Evolutionary conservation across 2,113 vertebrate genomes (phyloP), one percentile per base, ranked within the genome.

Genomic region (Antennarius striatus): DNA sequence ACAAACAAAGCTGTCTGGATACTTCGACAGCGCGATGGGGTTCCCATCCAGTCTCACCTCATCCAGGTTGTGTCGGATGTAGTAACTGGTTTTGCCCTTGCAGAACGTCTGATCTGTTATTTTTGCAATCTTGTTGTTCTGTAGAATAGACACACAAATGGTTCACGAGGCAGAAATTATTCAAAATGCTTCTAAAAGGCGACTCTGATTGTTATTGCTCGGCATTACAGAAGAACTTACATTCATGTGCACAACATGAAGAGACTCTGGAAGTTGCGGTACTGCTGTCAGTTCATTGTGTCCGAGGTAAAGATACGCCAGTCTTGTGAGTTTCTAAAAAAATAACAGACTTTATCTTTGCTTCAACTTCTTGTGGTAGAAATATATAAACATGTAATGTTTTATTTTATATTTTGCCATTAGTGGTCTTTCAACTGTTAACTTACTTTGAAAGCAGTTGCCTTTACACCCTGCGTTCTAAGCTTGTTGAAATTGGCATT

Each of bases 31-130:
- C 53, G 88, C 50, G 3, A 98, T 49, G 0, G 96, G 96, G 5
- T 98, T 98, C 56, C 94, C 95, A 45, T 98, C 96, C 90, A 98
- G 90, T 66, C 95, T 87, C 51, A 96, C 94, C 83, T 97, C 91
- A 10, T 94, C 89, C 92, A 97, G 85, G 6, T 80, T 89, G 4
- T 85, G 63, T 46, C 95, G 92, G 80, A 98, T 93, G 68, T 97
- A 97, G 45, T 90, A 85, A 1, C 93, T 96, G 73, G 84, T 86
- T 71, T 94, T 96, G 7, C 94, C 92, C 89, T 94, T 96, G 91
- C 96, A 98, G 93, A 98, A 98, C 0, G 96, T 97, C 68, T 95
- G 92, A 8, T 97, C 95, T 0, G 93, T 94, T 85, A 98, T 88
- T 12, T 88, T 90, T 36, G 91, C 90, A 83, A 98, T 97, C 63